Percentiles rank a stretch among this genome's conserved stretches.
Conservation (phyloP, 2,113 vertebrate genomes). For the Myxocyprinus asiaticus region DNA sequence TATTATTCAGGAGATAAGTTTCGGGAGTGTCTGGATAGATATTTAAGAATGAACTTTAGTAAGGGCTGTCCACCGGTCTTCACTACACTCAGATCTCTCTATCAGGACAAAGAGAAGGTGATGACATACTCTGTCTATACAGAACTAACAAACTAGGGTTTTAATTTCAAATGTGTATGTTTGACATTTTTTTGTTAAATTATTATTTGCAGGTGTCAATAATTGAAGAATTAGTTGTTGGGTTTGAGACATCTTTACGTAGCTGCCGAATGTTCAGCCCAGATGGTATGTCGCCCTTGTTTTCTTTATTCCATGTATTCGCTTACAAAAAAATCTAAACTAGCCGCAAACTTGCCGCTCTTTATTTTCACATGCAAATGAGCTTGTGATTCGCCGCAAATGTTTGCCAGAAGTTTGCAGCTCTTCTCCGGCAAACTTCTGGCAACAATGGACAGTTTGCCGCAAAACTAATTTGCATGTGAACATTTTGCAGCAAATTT, state of each 20-base stretch:
- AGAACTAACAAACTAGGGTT: too few species aligned
- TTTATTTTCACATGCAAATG: too few species aligned
- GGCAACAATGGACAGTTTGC: too few species aligned
- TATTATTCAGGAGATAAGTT: constrained; percentile 87
- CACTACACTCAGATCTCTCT: constrained; percentile 94
- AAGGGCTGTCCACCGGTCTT: constrained; percentile 98
- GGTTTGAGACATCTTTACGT: constrained; percentile 93
- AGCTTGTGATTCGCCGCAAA: too few species aligned
- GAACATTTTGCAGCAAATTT: too few species aligned
- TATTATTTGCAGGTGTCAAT: constrained; percentile 84
- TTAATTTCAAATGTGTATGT: too few species aligned
- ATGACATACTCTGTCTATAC: background rate
- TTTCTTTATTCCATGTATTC: background rate
- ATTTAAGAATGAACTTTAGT: constrained; percentile 97
- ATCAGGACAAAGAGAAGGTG: constrained; percentile 96
- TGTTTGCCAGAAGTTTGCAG: too few species aligned
- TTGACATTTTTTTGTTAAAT: too few species aligned
- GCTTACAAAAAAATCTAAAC: too few species aligned
- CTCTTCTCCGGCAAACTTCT: too few species aligned
- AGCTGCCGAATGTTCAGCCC: constrained; percentile 91
- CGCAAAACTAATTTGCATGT: too few species aligned
- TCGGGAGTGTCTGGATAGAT: constrained; percentile 92
- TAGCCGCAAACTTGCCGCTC: too few species aligned
- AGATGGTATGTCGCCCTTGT: constrained; percentile 81
- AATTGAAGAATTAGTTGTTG: constrained; percentile 92